Percentiles rank a stretch among this genome's conserved stretches.
Evolutionary conservation across 2,888 invertebrate species (phyloP).

Genomic region (Aphodius granarius): DNA sequence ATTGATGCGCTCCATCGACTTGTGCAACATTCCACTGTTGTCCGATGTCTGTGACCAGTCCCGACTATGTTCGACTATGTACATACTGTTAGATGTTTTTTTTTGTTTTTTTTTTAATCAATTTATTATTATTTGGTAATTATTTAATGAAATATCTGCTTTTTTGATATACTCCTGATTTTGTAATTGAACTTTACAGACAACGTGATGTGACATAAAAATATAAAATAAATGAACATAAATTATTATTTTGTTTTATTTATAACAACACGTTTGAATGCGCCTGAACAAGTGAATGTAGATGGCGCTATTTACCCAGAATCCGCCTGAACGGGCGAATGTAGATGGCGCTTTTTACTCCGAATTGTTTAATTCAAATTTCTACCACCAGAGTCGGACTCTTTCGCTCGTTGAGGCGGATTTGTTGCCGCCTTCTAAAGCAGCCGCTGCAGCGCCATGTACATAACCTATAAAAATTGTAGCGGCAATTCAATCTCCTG

Average conservation of each 20-base stretch:
- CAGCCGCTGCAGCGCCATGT: not conserved
- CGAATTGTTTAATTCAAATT: no score
- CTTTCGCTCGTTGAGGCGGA: no score
- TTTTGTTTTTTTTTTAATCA: conserved; percentile 23
- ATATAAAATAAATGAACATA: not conserved
- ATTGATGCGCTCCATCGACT: conserved; percentile 26
- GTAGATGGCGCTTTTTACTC: no score
- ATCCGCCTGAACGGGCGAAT: no score
- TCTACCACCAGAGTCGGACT: no score
- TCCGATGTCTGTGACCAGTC: conserved; percentile 34
- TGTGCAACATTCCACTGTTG: conserved; percentile 36
- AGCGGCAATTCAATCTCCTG: not conserved
- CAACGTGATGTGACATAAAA: not conserved
- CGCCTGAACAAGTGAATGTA: no score
- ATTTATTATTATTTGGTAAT: conserved; percentile 18
- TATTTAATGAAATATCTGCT: conserved; percentile 27
- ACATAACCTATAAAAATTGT: not conserved
- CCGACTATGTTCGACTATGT: conserved; percentile 28
- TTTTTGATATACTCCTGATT: conserved; percentile 15
- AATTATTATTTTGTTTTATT: not conserved
- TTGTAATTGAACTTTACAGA: conserved; percentile 1
- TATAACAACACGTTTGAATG: no score
- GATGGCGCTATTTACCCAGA: no score
- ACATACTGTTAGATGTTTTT: conserved; percentile 30
- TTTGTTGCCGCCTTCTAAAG: no score